Evolutionary conservation across 2,797 vertebrate species (phyloP).

Genomic region (Ambastaia sidthimunki): DNA sequence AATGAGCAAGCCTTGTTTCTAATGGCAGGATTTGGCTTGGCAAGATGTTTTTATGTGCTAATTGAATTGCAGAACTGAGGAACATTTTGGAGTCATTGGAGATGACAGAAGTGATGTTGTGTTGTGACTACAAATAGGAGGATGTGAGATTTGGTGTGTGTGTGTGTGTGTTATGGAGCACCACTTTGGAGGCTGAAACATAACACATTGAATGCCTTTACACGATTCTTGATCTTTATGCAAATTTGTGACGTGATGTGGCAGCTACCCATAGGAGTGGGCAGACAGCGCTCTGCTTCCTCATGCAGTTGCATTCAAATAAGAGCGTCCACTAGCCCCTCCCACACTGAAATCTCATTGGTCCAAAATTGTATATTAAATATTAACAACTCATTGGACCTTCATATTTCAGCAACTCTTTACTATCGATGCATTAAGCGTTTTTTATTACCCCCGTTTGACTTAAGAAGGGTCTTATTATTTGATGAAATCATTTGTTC

Average conservation of each 20-base stretch:
- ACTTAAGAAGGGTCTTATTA: background rate
- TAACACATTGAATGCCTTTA: background rate
- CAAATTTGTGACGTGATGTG: no score
- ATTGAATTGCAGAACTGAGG: constrained; percentile 84
- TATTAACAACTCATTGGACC: no score
- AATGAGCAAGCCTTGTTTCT: constrained; percentile 88
- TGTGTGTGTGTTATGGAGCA: constrained; percentile 19
- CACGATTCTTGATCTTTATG: background rate
- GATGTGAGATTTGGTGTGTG: no score
- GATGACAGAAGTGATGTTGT: constrained; percentile 37
- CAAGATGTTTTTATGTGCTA: constrained; percentile 84
- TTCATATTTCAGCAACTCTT: no score
- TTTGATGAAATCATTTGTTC: background rate
- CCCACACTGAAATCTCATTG: no score
- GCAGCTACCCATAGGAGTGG: no score
- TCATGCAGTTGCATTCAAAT: no score
- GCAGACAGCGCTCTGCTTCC: no score
- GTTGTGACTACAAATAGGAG: constrained; percentile 27
- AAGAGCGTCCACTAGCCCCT: no score
- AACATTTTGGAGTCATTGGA: constrained; percentile 37
- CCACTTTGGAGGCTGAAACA: constrained; percentile 23
- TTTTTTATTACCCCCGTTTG: no score
- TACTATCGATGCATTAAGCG: no score
- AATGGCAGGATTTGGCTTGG: constrained; percentile 87
- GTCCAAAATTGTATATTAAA: background rate